phyloP scores from a whole-genome alignment of 2,888 invertebrate species.

The Endomychus coccineus region DNA sequence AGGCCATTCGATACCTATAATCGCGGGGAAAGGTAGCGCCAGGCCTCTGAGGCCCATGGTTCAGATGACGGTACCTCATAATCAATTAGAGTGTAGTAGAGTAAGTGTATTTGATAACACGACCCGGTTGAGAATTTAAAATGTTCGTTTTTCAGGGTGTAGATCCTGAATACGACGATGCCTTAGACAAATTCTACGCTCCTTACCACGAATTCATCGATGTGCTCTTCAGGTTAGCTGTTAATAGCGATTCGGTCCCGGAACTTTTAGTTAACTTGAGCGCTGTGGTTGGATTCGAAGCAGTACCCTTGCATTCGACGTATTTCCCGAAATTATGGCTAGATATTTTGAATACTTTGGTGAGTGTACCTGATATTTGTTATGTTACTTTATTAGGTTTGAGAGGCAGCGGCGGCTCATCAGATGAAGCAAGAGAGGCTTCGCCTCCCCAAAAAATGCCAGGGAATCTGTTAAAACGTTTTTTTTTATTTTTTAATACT shows the following conservation, averaged over 20 bases:
- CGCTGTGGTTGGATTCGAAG: slow-evolving; percentile 86
- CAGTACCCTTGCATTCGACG: slow-evolving; percentile 77
- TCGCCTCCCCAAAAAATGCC: too few relatives aligned
- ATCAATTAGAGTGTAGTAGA: slow-evolving; percentile 62
- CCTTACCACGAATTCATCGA: slow-evolving; percentile 90
- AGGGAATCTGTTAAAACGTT: not conserved
- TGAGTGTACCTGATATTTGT: slow-evolving; percentile 42
- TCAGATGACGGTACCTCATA: slow-evolving; percentile 76
- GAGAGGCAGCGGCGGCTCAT: too few relatives aligned
- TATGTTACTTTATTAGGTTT: too few relatives aligned
- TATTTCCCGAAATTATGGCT: slow-evolving; percentile 90
- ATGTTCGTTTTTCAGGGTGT: slow-evolving; percentile 50
- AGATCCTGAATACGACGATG: slow-evolving; percentile 70
- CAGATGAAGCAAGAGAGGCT: too few relatives aligned
- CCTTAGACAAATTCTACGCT: slow-evolving; percentile 67
- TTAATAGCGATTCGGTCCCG: slow-evolving; percentile 79
- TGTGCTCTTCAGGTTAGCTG: slow-evolving; percentile 77
- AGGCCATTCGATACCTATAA: slow-evolving; percentile 52
- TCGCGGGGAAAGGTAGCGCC: slow-evolving; percentile 54
- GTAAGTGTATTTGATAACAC: slow-evolving; percentile 42
- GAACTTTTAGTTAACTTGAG: slow-evolving; percentile 80
- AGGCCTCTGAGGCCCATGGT: slow-evolving; percentile 74
- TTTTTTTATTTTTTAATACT: slow-evolving; percentile 2
- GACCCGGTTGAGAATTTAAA: too few relatives aligned
- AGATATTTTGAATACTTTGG: slow-evolving; percentile 73